Conservation (phyloP, 2,888 invertebrate genomes). For the Nemoura dubitans region DNA sequence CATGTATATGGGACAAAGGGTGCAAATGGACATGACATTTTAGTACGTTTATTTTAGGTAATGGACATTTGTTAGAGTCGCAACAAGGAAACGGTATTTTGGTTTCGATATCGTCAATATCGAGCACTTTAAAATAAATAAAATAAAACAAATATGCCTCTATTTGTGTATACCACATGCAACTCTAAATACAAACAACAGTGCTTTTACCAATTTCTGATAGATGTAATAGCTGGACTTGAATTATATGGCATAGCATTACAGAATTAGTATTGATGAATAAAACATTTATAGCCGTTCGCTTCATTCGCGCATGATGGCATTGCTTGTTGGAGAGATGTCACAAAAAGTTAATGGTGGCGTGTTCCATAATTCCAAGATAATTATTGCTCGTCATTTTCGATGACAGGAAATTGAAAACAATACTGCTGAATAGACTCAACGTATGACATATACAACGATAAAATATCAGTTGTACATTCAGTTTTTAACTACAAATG, state of each 20-base stretch:
- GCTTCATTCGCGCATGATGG: background rate
- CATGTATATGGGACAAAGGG: background rate
- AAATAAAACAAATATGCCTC: background rate
- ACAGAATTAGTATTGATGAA: background rate
- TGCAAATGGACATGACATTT: background rate
- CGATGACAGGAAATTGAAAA: background rate
- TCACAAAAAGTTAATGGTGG: background rate
- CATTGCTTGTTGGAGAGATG: background rate
- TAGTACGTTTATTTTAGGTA: background rate
- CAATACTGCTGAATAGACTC: background rate
- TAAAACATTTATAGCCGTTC: background rate
- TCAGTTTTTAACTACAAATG: too few species aligned
- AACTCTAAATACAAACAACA: background rate
- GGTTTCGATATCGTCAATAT: background rate
- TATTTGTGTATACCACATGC: background rate
- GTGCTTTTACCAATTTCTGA: background rate
- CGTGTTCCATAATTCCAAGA: background rate
- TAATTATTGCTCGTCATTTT: slow-evolving; percentile 5
- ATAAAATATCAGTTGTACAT: background rate
- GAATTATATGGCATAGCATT: background rate
- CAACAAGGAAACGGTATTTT: background rate
- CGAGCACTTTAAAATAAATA: background rate
- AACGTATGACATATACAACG: background rate
- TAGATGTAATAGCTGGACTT: background rate
- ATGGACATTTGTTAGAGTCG: background rate